phyloP scores from a whole-genome alignment of 2,113 vertebrate genomes.

The Perccottus glenii region DNA sequence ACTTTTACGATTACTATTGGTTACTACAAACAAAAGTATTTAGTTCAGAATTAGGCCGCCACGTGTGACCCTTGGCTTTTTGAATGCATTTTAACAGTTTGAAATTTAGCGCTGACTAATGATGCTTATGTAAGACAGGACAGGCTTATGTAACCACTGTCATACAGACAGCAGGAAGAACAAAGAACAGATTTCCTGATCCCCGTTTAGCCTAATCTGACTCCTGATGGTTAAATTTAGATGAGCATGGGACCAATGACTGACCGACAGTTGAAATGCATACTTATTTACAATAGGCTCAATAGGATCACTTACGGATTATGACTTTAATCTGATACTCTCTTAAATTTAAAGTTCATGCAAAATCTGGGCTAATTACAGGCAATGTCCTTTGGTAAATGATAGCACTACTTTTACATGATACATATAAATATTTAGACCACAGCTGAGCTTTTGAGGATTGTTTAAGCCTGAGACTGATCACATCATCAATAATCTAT shows the following conservation, averaged over 20 bases:
- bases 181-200: conserved; percentile 74
- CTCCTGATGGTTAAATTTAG: conserved; percentile 50
- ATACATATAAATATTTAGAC: too few species aligned
- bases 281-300: neutral
- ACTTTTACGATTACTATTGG: conserved; percentile 22
- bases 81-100: conserved; percentile 51
- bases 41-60: conserved; percentile 20
- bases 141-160: conserved; percentile 64
- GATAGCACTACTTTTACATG: neutral
- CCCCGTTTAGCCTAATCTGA: conserved; percentile 57
- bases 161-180: conserved; percentile 67
- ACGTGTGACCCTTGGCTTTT: conserved; percentile 23
- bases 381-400: too few species aligned
- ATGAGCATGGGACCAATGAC: conserved; percentile 29
- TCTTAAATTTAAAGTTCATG: neutral
- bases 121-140: conserved; percentile 62
- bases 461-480: conserved; percentile 1
- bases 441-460: neutral
- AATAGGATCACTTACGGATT: neutral
- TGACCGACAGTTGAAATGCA: neutral
- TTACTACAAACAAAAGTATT: conserved; percentile 27
- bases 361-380: conserved; percentile 6
- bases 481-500: conserved; percentile 51
- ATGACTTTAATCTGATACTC: neutral
- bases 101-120: conserved; percentile 60